Evolutionary conservation across 2,797 vertebrate genomes (phyloP), one percentile per base, ranked within the genome.

Genomic region (Nothura maculosa): DNA sequence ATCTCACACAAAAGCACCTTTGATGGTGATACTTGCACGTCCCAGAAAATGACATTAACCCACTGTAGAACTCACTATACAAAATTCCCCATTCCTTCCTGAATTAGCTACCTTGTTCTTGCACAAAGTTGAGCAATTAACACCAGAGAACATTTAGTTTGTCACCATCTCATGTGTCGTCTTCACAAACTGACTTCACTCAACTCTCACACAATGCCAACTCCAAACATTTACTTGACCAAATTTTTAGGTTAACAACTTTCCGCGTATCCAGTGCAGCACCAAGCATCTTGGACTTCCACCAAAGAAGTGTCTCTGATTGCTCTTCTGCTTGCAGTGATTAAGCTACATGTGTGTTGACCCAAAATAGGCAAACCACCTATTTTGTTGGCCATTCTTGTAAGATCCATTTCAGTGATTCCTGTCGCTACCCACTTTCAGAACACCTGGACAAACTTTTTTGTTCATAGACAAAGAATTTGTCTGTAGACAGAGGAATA

Each of bases 181-280:
- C 34, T 91, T 85, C 68, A 69, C 22, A 24, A 76, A 66, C 32
- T 47, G 42, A 69, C 85, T 85, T 85, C 52, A 45, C 60, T 85
- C 75, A 75, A 24, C 36, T 45, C 27, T 27, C 72, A 85, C 73
- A 68, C 68, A 68, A 61, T 28, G 17, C 36, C 60, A 40, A 20
- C 13, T 52, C 52, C 47, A 30, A 28, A 57, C 55, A 47, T 10
- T 57, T 36, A 62, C 1, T 6, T 30, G 64, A 24, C 60, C 40
- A 76, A 81, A 43, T 50, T 91, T 87, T 48, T 58, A 54, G 50
- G 72, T 73, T 36, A 79, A 70, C 54, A 78, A 22, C 47, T 28
- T 61, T 34, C 40, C 87, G 22, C 30, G 81, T 38, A 34, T 6
- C 19, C 47, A 32, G 70, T 1, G 25, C 68, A 83, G 42, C 63